These are phyloP conservation scores for Paratrypauchen microcephalus DNA, from an alignment of 2,797 vertebrate species.

Conservation along the genomic window DNA sequence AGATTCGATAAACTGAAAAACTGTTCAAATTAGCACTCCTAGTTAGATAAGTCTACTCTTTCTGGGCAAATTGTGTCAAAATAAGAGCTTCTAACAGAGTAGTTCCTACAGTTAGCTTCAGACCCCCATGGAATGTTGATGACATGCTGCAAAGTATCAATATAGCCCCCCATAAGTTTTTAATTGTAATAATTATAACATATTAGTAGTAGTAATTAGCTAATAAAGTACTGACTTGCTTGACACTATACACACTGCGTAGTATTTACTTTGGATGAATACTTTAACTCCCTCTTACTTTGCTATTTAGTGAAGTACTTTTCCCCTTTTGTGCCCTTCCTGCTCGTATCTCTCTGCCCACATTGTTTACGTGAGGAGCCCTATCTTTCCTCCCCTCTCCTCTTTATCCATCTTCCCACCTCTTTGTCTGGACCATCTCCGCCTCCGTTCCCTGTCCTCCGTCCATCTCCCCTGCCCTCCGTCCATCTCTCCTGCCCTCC, in stretches of 20 bases:
- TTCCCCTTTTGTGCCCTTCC: constrained; percentile 1
- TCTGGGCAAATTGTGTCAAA: no score
- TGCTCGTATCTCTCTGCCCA: constrained; percentile 4
- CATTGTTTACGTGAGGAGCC: constrained; percentile 11
- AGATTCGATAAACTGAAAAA: no score
- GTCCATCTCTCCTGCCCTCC: constrained; percentile 28
- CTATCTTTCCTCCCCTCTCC: not conserved
- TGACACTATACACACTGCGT: no score
- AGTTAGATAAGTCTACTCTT: no score
- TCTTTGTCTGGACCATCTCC: constrained; percentile 17
- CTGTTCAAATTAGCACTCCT: no score
- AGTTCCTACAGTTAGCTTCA: no score
- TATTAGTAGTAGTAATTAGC: no score
- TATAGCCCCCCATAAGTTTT: no score
- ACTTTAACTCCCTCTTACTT: not conserved
- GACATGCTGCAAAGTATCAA: no score
- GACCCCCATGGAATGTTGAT: no score
- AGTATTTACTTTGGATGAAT: not conserved
- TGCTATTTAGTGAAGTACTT: not conserved
- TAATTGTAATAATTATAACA: no score
- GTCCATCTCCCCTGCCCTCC: constrained; percentile 27
- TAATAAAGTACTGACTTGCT: not conserved
- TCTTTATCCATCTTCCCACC: constrained; percentile 11
- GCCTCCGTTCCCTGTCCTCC: constrained; percentile 6
- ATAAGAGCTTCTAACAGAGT: no score